These are phyloP conservation scores for Cinclus cinclus DNA, from an alignment of 2,113 vertebrate genomes.

Conservation along the genomic window DNA sequence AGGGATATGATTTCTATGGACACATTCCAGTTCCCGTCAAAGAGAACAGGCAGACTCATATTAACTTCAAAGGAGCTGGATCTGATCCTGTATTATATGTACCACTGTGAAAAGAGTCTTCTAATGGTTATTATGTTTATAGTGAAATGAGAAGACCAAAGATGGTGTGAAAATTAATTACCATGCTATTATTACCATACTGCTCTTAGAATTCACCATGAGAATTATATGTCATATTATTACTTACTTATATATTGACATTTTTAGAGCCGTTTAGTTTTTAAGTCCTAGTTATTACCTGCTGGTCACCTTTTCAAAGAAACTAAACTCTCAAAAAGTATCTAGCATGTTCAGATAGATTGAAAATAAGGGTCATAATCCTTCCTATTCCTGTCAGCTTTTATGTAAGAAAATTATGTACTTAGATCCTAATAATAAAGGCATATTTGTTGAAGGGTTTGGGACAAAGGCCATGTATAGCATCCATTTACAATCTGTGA, in stretches of 20 bases:
- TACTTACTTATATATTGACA: neutral
- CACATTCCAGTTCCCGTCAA: constrained; percentile 26
- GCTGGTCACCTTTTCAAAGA: neutral
- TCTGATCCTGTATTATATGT: neutral
- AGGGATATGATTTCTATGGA: constrained; percentile 15
- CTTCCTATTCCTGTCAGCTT: neutral
- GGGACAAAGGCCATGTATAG: neutral
- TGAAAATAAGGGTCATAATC: neutral
- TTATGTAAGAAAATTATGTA: neutral
- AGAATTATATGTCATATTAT: neutral
- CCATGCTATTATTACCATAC: neutral
- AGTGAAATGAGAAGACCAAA: neutral
- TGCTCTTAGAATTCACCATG: neutral
- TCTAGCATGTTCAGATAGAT: neutral
- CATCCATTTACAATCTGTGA: neutral
- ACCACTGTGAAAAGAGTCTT: neutral
- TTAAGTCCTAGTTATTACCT: neutral
- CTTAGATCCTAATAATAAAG: neutral
- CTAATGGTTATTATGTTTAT: neutral
- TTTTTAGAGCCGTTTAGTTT: constrained; percentile 10
- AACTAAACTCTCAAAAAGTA: neutral
- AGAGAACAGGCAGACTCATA: neutral
- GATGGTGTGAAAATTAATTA: constrained; percentile 43
- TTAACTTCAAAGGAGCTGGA: constrained; percentile 40
- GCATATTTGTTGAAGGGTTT: neutral